Evolutionary conservation across 2,888 invertebrate species (phyloP).

Genomic region (Serrognathus titanus): DNA sequence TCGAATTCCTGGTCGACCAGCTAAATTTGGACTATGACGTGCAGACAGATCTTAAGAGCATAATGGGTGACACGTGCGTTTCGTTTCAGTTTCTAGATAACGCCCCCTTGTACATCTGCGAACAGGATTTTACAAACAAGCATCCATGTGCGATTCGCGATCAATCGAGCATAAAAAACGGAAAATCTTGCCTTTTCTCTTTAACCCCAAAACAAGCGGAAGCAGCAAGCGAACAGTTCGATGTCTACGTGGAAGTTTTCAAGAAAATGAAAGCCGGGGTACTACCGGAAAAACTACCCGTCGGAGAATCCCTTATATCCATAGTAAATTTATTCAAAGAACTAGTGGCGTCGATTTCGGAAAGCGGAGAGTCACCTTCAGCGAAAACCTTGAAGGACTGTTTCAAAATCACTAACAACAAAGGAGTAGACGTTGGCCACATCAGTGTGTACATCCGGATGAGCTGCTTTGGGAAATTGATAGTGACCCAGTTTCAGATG

Average conservation of each 20-base stretch:
- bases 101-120: slow-evolving; percentile 59
- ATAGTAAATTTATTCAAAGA: slow-evolving; percentile 59
- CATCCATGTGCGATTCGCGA: slow-evolving; percentile 40
- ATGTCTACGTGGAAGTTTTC: slow-evolving; percentile 56
- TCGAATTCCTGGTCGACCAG: slow-evolving; percentile 62
- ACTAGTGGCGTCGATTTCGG: slow-evolving; percentile 50
- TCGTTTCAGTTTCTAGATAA: slow-evolving; percentile 59
- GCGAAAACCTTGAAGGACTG: slow-evolving; percentile 61
- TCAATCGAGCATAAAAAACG: slow-evolving; percentile 53
- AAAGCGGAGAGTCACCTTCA: slow-evolving; percentile 50
- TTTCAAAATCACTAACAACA: slow-evolving; percentile 54
- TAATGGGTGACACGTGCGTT: slow-evolving; percentile 56
- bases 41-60: slow-evolving; percentile 26
- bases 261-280: slow-evolving; percentile 61
- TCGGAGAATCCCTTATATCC: slow-evolving; percentile 59
- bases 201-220: slow-evolving; percentile 55
- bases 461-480: slow-evolving; percentile 64
- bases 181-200: slow-evolving; percentile 68
- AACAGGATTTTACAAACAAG: slow-evolving; percentile 52
- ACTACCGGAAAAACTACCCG: slow-evolving; percentile 59
- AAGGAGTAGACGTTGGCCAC: slow-evolving; percentile 55
- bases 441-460: slow-evolving; percentile 61
- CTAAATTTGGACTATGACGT: slow-evolving; percentile 34
- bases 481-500: slow-evolving; percentile 65
- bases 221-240: slow-evolving; percentile 55